These are phyloP conservation scores for human DNA, from an alignment of 2,113 vertebrate genomes.

Conservation along the genomic window GRCh38 chr17:6591001-6591500, in stretches of 20 bases:
- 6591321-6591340: background rate
- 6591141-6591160: constrained; percentile 45
- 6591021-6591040: no score
- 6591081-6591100: background rate
- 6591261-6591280: constrained; percentile 34
- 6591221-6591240: constrained; percentile 29
- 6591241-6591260: constrained; percentile 39
- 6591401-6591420: background rate
- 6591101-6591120: background rate
- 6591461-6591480: background rate
- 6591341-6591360: background rate
- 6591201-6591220: constrained; percentile 39
- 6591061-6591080: background rate
- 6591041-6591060: background rate
- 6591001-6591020: no score
- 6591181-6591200: constrained; percentile 37
- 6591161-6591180: constrained; percentile 43
- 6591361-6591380: background rate
- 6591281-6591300: background rate
- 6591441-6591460: background rate
- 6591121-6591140: constrained; percentile 56
- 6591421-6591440: background rate
- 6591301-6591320: background rate
- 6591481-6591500: constrained; percentile 4
- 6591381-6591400: background rate